Evolutionary conservation across 2,888 invertebrate genomes (phyloP).

Genomic region (Arge pagana): DNA sequence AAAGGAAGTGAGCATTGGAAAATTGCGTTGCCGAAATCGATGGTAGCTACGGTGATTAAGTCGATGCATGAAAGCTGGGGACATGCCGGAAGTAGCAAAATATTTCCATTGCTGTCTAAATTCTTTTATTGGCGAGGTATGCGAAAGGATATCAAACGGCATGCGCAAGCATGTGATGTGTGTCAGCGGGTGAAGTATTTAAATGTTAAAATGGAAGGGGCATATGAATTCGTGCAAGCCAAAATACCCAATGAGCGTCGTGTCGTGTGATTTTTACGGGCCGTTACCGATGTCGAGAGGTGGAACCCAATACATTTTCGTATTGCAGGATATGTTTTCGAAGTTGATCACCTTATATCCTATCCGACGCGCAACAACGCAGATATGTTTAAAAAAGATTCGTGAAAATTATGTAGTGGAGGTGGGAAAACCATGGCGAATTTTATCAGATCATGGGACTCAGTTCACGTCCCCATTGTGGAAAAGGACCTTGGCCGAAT

Average conservation of each 20-base stretch:
- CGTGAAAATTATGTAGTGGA: constrained; percentile 8
- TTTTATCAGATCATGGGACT: constrained; percentile 10
- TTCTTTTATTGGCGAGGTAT: constrained; percentile 26
- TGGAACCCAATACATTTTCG: constrained; percentile 24
- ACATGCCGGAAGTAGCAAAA: constrained; percentile 26
- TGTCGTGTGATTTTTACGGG: constrained; percentile 25
- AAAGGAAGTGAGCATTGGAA: constrained; percentile 1
- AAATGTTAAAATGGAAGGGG: background rate
- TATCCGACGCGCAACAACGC: constrained; percentile 23
- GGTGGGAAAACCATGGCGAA: constrained; percentile 14
- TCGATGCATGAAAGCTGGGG: constrained; percentile 20
- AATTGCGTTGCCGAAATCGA: background rate
- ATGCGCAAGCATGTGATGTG: constrained; percentile 25
- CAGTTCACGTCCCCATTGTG: constrained; percentile 10
- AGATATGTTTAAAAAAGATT: constrained; percentile 5
- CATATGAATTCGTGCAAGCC: background rate
- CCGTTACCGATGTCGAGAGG: constrained; percentile 20
- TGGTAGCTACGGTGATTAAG: background rate
- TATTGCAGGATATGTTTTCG: constrained; percentile 11
- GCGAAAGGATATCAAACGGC: constrained; percentile 13
- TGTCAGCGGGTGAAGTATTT: constrained; percentile 28
- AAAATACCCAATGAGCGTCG: constrained; percentile 10
- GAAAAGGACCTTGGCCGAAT: background rate
- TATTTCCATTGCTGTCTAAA: constrained; percentile 9
- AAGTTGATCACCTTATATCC: constrained; percentile 25